Evolutionary conservation across 1,140 invertebrate genomes (phyloP).

Genomic region (Meloidogyne chitwoodi): DNA sequence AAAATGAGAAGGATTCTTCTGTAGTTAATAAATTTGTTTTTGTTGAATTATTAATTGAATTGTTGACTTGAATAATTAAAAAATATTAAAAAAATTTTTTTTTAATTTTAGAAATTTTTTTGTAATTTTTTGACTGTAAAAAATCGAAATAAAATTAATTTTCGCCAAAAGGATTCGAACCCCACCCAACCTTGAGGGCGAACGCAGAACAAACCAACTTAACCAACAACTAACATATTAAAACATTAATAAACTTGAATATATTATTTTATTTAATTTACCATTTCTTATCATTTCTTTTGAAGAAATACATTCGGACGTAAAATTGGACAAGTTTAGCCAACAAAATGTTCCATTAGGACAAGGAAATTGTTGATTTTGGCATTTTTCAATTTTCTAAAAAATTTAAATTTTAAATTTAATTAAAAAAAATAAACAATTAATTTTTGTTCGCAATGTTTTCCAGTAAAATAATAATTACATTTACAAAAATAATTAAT

Average conservation of each 20-base stretch:
- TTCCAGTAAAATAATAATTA: not conserved
- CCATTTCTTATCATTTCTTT: not conserved
- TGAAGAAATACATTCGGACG: not conserved
- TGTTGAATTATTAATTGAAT: not conserved
- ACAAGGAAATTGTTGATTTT: not conserved
- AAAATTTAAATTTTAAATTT: not conserved
- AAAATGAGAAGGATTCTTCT: not conserved
- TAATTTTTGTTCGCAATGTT: constrained; percentile 8
- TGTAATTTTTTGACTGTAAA: not conserved
- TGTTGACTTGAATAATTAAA: not conserved
- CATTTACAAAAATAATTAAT: constrained; percentile 8
- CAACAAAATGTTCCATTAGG: not conserved
- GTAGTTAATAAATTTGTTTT: not conserved
- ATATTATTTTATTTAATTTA: not conserved
- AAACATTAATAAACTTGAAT: not conserved
- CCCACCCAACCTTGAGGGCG: not conserved
- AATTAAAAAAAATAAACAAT: not conserved
- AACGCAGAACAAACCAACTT: not conserved
- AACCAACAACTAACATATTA: not conserved
- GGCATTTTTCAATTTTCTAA: not conserved
- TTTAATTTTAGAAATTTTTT: not conserved
- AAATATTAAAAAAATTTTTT: not conserved
- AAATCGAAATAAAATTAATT: not conserved
- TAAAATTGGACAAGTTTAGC: not conserved
- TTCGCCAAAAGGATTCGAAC: not conserved